A percentile compares a stretch with the other conserved stretches of the same genome.
phyloP scores from a whole-genome alignment of 1,140 invertebrate species.

The Euwallacea similis region DNA sequence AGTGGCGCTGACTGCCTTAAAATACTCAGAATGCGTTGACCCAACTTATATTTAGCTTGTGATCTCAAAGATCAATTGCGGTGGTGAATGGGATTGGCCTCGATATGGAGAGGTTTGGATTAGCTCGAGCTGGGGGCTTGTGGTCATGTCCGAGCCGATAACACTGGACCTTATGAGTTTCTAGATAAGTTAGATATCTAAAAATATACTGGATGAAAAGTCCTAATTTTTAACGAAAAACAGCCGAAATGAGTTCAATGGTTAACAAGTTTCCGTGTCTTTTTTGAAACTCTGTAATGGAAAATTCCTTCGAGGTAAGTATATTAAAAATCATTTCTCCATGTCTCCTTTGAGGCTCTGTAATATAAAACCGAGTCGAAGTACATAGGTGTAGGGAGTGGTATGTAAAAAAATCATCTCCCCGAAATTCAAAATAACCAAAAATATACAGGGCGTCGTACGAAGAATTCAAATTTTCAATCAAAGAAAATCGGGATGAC shows the following conservation, averaged over 20 bases:
- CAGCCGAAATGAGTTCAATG: background rate
- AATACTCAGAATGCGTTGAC: slow-evolving; percentile 17
- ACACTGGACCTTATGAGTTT: background rate
- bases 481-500: no score
- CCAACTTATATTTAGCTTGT: slow-evolving; percentile 8
- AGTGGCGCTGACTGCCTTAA: slow-evolving; percentile 9
- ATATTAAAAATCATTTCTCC: no score
- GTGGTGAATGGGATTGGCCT: slow-evolving; percentile 17
- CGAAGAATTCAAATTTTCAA: no score
- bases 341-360: no score
- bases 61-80: slow-evolving; percentile 4
- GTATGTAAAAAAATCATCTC: no score
- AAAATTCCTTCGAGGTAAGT: no score
- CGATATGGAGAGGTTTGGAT: slow-evolving; percentile 2
- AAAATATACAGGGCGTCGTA: no score
- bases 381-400: no score
- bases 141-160: background rate
- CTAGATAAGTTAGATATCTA: background rate
- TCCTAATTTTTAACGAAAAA: background rate
- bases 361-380: no score
- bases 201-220: background rate
- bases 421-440: no score
- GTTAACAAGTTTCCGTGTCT: background rate
- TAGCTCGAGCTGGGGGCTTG: background rate
- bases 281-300: background rate